A percentile compares a stretch with the other conserved stretches of the same genome.
phyloP scores from a whole-genome alignment of 1,140 invertebrate species.

The Neodiprion fabricii region DNA sequence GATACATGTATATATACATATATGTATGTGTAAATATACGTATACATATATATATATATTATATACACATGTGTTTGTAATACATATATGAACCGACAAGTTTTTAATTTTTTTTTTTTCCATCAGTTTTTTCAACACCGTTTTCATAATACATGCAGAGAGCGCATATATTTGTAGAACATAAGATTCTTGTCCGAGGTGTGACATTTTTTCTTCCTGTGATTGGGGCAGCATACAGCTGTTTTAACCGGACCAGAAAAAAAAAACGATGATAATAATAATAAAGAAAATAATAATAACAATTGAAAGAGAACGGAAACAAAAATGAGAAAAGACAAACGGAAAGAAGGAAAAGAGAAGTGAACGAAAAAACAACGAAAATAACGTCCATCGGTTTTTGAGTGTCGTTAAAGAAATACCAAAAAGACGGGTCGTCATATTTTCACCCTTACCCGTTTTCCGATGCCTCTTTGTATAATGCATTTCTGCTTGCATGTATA shows the following conservation, averaged over 20 bases:
- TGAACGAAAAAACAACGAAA: constrained; percentile 33
- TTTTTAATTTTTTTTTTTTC: constrained; percentile 21
- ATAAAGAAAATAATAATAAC: constrained; percentile 32
- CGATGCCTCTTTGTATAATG: constrained; percentile 42
- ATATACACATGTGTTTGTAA: no score
- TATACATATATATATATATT: constrained; percentile 4
- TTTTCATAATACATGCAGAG: constrained; percentile 34
- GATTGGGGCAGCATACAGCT: constrained; percentile 71
- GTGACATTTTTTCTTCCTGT: constrained; percentile 76
- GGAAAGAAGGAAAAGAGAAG: constrained; percentile 30
- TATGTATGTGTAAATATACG: constrained; percentile 5
- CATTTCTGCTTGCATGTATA: constrained; percentile 57
- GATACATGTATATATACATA: constrained; percentile 11
- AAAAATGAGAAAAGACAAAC: constrained; percentile 14
- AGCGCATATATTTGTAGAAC: constrained; percentile 28
- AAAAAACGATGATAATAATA: constrained; percentile 25
- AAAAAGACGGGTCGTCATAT: constrained; percentile 49
- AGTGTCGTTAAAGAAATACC: constrained; percentile 60
- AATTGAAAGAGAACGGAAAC: constrained; percentile 18
- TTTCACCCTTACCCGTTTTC: constrained; percentile 23
- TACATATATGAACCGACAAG: no score
- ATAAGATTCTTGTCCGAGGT: constrained; percentile 57
- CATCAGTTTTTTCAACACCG: constrained; percentile 48
- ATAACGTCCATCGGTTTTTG: constrained; percentile 68
- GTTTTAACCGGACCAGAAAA: constrained; percentile 44